These are phyloP conservation scores for Hartigia nigra DNA, from an alignment of 2,888 invertebrate genomes.

Conservation along the genomic window DNA sequence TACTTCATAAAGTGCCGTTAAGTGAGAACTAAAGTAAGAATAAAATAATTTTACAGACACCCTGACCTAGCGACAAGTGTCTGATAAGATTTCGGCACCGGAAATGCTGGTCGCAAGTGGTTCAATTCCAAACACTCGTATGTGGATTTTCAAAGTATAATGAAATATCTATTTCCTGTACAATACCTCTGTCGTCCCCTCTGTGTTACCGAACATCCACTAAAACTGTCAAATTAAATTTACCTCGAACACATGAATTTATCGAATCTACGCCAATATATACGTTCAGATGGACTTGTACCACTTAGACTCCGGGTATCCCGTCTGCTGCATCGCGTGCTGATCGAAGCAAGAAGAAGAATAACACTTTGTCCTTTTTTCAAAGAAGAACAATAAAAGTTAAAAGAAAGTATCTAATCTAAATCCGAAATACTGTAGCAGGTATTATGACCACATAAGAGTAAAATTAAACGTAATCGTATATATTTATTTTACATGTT, in stretches of 20 bases:
- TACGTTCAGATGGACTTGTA: constrained; percentile 16
- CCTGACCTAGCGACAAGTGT: constrained; percentile 24
- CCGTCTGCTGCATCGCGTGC: constrained; percentile 28
- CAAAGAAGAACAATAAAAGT: not conserved
- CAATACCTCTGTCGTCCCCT: not conserved
- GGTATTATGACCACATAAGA: constrained; percentile 62
- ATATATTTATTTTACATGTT: constrained; percentile 54
- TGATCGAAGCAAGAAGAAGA: constrained; percentile 12
- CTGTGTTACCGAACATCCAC: not conserved
- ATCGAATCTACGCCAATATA: not conserved
- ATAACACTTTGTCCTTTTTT: not conserved
- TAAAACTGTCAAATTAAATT: not conserved
- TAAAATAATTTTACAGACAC: constrained; percentile 11
- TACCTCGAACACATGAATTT: not conserved
- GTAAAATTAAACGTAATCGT: constrained; percentile 50
- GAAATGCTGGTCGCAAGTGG: not conserved
- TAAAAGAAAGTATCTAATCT: constrained; percentile 53
- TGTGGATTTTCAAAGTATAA: not conserved
- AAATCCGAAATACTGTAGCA: constrained; percentile 64
- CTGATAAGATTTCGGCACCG: constrained; percentile 8
- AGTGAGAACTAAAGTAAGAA: constrained; percentile 2
- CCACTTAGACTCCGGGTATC: constrained; percentile 27
- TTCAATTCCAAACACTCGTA: not conserved
- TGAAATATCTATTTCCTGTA: not conserved
- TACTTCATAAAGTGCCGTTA: not conserved